These are phyloP conservation scores for Idaea aversata DNA, from an alignment of 2,888 invertebrate species.

Conservation along the genomic window DNA sequence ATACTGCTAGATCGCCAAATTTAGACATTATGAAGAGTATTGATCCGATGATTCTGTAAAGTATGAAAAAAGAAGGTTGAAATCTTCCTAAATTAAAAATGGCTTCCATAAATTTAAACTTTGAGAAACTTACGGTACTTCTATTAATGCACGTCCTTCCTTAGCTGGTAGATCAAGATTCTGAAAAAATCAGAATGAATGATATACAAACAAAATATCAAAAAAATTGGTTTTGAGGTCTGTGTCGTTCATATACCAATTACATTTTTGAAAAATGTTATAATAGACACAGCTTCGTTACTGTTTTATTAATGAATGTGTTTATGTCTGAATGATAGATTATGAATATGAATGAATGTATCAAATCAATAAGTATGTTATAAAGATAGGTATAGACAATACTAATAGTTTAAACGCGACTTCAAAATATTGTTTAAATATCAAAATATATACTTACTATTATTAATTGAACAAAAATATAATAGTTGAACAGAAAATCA, in stretches of 20 bases:
- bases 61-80: background rate
- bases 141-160: conserved; percentile 14
- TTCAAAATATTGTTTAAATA: too few relatives aligned
- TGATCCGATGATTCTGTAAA: conserved; percentile 19
- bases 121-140: conserved; percentile 19
- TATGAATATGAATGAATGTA: too few relatives aligned
- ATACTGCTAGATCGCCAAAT: conserved; percentile 8
- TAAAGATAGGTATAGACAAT: too few relatives aligned
- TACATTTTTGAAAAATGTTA: background rate
- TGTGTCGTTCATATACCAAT: background rate
- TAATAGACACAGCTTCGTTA: too few relatives aligned
- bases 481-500: too few relatives aligned
- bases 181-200: conserved; percentile 11
- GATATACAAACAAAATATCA: background rate
- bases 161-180: conserved; percentile 7
- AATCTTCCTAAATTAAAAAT: background rate
- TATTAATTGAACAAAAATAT: too few relatives aligned
- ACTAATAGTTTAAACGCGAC: too few relatives aligned
- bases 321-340: too few relatives aligned
- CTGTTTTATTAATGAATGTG: too few relatives aligned
- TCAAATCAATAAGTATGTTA: too few relatives aligned
- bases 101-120: background rate
- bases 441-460: too few relatives aligned
- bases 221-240: background rate
- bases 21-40: conserved; percentile 15